Evolutionary conservation across 2,797 vertebrate genomes (phyloP), one percentile per base, ranked within the genome.

Genomic region (Lithobates pipiens): DNA sequence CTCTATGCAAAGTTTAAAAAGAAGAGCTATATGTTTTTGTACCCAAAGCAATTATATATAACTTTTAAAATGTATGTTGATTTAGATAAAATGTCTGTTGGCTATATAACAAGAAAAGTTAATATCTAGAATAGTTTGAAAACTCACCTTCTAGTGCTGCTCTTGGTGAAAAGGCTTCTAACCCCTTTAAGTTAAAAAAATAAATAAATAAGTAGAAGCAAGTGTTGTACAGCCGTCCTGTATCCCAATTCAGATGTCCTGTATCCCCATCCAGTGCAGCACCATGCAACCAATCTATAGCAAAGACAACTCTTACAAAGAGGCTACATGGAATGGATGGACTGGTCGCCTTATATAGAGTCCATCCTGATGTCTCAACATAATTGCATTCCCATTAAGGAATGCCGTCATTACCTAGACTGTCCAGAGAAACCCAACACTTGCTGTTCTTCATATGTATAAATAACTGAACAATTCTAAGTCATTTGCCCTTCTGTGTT

Each of bases 371-470:
- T 34, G 25, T 15, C 80, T 46, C 80, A 75, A 71, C 74, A 61
- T 11, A 57, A 10, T 29, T 39, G 42, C 46, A 1, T 65, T 76
- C 74, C 82, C 46, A 13, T 7, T 70, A 84, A n/a, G 44, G 32
- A n/a, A 77, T 70, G 11, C 1, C 23, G 13, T 9, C 25, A 54
- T 27, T 54, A 16, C 63, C 74, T 70, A 77, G 80, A 75, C 34
- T 42, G 77, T 80, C 21, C 57, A 80, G 7, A 80, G 84, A 85
- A 76, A 80, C 77, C 84, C 77, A 80, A 75, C 54, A 70, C 83
- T 84, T 61, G 34, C 68, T 32, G 75, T 84, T 10, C 39, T 39
- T 39, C 39, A 39, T 39, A 39, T 9, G 9, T 39, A 84, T 78
- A 84, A 84, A 84, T 84, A 84, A 84, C 76, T 63, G 50, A 39